Conservation (phyloP, 2,888 invertebrate species). For the Epicampocera succincta region DNA sequence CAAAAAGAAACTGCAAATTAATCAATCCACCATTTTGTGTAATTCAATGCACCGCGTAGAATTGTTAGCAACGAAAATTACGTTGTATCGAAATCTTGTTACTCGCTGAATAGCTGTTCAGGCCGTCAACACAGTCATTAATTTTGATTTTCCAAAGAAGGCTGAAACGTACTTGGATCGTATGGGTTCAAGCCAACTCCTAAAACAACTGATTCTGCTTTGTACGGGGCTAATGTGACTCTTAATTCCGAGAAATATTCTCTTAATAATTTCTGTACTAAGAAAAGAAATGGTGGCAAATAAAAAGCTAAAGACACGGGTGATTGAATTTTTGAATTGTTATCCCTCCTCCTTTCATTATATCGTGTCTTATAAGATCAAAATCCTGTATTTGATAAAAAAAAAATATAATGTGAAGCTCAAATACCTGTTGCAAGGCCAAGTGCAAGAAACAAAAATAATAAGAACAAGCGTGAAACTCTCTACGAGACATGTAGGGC, state of each 20-base stretch:
- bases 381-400: no score
- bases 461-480: no score
- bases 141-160: constrained; percentile 99
- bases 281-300: constrained; percentile 82
- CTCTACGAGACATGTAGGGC: no score
- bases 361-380: no score
- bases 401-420: no score
- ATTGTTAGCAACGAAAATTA: constrained; percentile 99
- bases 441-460: no score
- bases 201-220: constrained; percentile 98
- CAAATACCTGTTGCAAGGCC: no score
- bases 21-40: constrained; percentile 99
- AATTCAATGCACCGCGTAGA: constrained; percentile 99
- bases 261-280: constrained; percentile 80
- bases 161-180: constrained; percentile 99
- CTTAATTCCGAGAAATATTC: constrained; percentile 75
- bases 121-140: constrained; percentile 99
- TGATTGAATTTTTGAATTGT: no score
- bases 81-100: constrained; percentile 98
- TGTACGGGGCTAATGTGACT: constrained; percentile 92
- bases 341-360: no score
- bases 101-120: constrained; percentile 99
- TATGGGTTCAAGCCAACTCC: constrained; percentile 99
- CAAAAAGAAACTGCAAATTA: constrained; percentile 99
- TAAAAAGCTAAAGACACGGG: constrained; percentile 77